Base-by-base conservation (phyloP, 2,797 vertebrate species). In the Simalia tracyae region DNA sequence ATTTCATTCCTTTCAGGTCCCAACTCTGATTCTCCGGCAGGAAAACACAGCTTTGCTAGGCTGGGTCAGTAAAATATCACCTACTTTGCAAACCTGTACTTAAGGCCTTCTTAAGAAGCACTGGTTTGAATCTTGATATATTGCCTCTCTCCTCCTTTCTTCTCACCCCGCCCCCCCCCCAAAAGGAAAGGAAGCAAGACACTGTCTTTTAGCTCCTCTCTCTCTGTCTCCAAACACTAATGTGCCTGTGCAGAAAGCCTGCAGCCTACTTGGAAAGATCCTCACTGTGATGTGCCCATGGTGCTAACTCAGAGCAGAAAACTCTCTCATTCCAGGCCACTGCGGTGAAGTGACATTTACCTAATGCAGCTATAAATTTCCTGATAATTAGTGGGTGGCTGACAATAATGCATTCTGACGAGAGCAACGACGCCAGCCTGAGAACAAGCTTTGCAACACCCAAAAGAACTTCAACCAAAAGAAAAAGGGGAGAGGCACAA, bases 291-390 rank as follows among this genome's bases (percentile, higher is more conserved):
- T 95, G 94, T 97, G 96, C 97, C 96, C 68, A 96, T 94, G 94
- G 96, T 95, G 95, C 95, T 97, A 97, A 97, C 96, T 97, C 96
- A 97, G 96, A 97, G 96, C 97, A 97, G 94, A 96, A 96, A 97
- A 96, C 96, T 0, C 96, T 96, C 97, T 97, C 97, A 97, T 97
- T 97, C 96, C 97, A 97, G 97, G 97, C 97, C 96, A 97, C 96
- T 97, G 96, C 97, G 94, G 98, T 98, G 98, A 98, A 98, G 98
- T 99, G 98, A 98, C 98, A 99, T 99, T 99, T 98, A 98, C 98
- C 98, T 98, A 99, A 99, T 98, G 97, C 97, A 98, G 97, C 98
- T 97, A 98, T 97, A 98, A 98, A 98, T 98, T 98, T 98, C 96
- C 96, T 97, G 97, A 98, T 98, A 98, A 99, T 99, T 98, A 98